Evolutionary conservation across 1,140 invertebrate species (phyloP).

Genomic region (Argopecten irradians): DNA sequence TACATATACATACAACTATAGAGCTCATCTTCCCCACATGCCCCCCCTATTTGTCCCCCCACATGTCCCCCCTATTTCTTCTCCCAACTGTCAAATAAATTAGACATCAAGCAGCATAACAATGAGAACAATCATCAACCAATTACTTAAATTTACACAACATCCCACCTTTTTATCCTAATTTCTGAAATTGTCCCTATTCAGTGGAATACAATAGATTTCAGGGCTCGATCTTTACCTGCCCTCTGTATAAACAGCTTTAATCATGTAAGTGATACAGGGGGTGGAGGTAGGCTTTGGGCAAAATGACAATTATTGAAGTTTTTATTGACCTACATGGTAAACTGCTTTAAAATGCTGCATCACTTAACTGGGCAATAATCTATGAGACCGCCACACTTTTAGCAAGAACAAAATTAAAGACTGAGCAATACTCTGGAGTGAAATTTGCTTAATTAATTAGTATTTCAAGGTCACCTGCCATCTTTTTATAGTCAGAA

Average conservation of each 20-base stretch:
- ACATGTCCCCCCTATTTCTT: neutral
- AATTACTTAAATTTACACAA: slow-evolving; percentile 13
- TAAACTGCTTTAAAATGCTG: neutral
- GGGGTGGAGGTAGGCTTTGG: neutral
- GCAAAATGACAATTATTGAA: slow-evolving; percentile 23
- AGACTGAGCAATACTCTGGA: neutral
- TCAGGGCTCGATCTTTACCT: neutral
- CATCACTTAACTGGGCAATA: neutral
- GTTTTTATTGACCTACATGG: neutral
- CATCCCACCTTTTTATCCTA: neutral
- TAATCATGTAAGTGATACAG: slow-evolving; percentile 1
- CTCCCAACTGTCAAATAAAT: slow-evolving; percentile 15
- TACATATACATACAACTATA: neutral
- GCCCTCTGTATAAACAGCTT: neutral
- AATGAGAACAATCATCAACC: neutral
- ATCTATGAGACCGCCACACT: neutral
- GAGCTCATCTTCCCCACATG: neutral
- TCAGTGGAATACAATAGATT: neutral
- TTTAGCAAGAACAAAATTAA: neutral
- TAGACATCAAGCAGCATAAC: neutral
- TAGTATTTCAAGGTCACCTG: too few relatives aligned
- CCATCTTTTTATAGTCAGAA: too few relatives aligned
- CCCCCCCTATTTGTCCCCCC: neutral
- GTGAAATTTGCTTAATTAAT: too few relatives aligned
- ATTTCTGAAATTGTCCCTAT: neutral